These are phyloP conservation scores for Phytoseiulus persimilis DNA, from an alignment of 2,888 invertebrate species.

Conservation along the genomic window DNA sequence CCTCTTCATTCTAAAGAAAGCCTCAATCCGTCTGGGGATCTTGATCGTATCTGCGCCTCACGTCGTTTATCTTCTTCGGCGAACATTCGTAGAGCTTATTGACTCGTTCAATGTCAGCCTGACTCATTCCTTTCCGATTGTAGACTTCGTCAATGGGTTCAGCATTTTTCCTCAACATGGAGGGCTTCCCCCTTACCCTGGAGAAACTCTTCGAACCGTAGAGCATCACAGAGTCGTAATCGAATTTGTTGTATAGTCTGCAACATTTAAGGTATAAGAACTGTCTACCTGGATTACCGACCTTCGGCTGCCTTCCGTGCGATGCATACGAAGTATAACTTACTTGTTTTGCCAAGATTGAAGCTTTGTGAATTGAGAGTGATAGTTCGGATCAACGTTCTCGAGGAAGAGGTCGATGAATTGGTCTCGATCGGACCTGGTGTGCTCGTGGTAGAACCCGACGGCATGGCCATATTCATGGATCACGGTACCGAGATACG, in stretches of 20 bases:
- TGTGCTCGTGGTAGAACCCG: conserved; percentile 40
- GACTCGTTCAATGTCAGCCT: conserved; percentile 8
- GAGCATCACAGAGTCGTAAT: conserved; percentile 45
- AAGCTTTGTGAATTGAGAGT: conserved; percentile 29
- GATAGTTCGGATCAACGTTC: conserved; percentile 37
- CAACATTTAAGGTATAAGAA: background rate
- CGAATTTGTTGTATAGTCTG: conserved; percentile 42
- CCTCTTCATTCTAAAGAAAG: too few species aligned
- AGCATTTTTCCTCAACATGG: background rate
- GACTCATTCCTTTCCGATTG: conserved; percentile 22
- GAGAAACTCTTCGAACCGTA: conserved; percentile 45
- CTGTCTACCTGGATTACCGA: background rate
- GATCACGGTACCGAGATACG: conserved; percentile 30
- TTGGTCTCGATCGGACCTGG: conserved; percentile 39
- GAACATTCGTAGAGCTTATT: background rate
- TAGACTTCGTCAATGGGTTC: conserved; percentile 18
- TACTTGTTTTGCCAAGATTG: background rate
- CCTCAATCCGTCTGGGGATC: background rate
- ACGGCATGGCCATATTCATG: conserved; percentile 40
- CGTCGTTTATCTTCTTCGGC: background rate
- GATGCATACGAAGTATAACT: background rate
- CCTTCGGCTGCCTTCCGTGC: background rate
- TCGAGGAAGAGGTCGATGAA: conserved; percentile 40
- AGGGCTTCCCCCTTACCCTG: conserved; percentile 8
- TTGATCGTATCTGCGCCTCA: background rate